Evolutionary conservation across 2,113 vertebrate species (phyloP), one percentile per base, ranked within the genome.

Genomic region (Vulpes ferrilata): DNA sequence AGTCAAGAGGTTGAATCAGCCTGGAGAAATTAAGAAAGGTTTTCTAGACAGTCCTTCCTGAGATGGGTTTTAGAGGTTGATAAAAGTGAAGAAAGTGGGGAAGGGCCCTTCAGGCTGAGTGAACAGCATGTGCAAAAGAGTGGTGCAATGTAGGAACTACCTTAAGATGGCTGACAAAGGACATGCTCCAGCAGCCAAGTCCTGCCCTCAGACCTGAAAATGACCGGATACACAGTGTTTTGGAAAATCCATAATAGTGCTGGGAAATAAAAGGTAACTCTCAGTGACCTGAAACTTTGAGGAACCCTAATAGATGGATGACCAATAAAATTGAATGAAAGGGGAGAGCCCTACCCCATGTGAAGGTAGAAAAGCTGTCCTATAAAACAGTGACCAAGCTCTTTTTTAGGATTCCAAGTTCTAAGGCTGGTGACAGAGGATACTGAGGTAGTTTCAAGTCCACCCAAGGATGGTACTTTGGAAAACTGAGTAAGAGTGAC

Each of bases 81-180:
- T 59, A 64, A 4, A 20, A 4, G 3, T 12, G 20, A 76, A 53
- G 38, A 88, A 85, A 17, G 8, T 7, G 3, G 5, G 57, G 32
- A 65, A 59, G 51, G 25, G 3, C 67, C 20, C 60, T 88, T 88
- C 35, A 62, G 16, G 20, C 38, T n/a, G 3, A 90, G 51, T 15
- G 16, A 88, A 19, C 0, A 67, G 25, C 17, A 38, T 2, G 23
- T 20, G 32, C 35, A 51, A 67, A 74, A 89, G 11, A 91, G 5
- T 0, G 7, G 17, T 69, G 3, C 22, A 30, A 2, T 5, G 9
- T 9, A 10, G n/a, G 22, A 48, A 3, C 4, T 32, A 25, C 25
- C 4, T 60, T 13, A 20, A 71, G 13, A 11, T 10, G 27, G 1
- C 23, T 17, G 7, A 43, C 51, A 64, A 73, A n/a, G 43, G 35